Evolutionary conservation across 2,888 invertebrate species (phyloP).

Genomic region (Lysandra coridon): DNA sequence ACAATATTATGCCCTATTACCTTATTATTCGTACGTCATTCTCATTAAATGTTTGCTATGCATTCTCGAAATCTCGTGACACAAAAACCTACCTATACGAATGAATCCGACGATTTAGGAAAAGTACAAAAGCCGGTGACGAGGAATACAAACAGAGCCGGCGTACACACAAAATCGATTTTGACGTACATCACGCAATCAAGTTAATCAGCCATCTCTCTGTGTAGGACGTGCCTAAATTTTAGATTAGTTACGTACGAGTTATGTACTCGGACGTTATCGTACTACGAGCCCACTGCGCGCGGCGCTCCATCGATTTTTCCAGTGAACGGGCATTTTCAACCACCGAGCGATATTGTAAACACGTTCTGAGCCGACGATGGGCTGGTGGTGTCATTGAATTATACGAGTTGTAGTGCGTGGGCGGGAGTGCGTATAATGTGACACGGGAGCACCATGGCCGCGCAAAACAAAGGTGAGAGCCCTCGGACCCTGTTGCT

Average conservation of each 20-base stretch:
- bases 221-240: constrained; percentile 45
- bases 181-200: constrained; percentile 40
- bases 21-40: too few relatives aligned
- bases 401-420: constrained; percentile 52
- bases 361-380: constrained; percentile 63
- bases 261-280: constrained; percentile 44
- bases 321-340: constrained; percentile 69
- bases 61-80: background rate
- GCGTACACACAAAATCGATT: constrained; percentile 36
- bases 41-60: background rate
- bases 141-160: background rate
- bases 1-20: too few relatives aligned
- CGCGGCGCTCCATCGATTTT: constrained; percentile 75
- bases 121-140: background rate
- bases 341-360: constrained; percentile 64
- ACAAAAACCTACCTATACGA: background rate
- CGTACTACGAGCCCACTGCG: constrained; percentile 59
- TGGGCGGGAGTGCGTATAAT: constrained; percentile 62
- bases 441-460: constrained; percentile 63
- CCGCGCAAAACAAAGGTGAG: constrained; percentile 74
- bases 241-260: constrained; percentile 46
- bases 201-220: constrained; percentile 44
- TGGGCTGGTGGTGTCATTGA: constrained; percentile 38
- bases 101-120: background rate
- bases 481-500: constrained; percentile 33